These are phyloP conservation scores for Leptinotarsa tumamoca DNA, from an alignment of 2,888 invertebrate genomes.

Conservation along the genomic window DNA sequence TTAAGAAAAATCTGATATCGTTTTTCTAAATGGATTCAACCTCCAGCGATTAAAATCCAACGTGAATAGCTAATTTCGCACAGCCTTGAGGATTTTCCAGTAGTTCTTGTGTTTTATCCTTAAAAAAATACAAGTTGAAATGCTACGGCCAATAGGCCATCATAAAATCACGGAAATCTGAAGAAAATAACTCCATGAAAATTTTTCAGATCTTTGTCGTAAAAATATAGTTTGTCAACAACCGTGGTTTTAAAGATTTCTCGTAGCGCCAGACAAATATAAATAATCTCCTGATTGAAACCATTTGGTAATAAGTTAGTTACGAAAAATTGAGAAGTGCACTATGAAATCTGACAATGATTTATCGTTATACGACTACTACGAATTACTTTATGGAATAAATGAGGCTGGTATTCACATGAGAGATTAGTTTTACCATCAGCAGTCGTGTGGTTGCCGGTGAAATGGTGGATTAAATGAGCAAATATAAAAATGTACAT, in stretches of 20 bases:
- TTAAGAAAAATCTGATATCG: no score
- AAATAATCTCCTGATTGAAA: neutral
- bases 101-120: no score
- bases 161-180: no score
- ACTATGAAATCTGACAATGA: neutral
- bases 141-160: no score
- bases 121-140: no score
- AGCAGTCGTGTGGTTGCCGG: neutral
- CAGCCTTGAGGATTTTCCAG: no score
- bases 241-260: neutral
- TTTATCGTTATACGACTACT: neutral
- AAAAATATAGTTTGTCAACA: no score
- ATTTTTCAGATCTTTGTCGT: no score
- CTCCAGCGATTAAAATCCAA: no score
- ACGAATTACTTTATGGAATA: conserved; percentile 2
- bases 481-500: conserved; percentile 25
- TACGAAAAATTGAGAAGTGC: neutral
- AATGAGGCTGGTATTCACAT: conserved; percentile 15
- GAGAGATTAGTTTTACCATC: conserved; percentile 8
- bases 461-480: conserved; percentile 23
- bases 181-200: no score
- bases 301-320: neutral
- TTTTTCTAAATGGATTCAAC: no score
- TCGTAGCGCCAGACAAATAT: neutral
- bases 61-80: no score